phyloP scores from a whole-genome alignment of 2,113 vertebrate species.

The Rhinopomastus cyanomelas region DNA sequence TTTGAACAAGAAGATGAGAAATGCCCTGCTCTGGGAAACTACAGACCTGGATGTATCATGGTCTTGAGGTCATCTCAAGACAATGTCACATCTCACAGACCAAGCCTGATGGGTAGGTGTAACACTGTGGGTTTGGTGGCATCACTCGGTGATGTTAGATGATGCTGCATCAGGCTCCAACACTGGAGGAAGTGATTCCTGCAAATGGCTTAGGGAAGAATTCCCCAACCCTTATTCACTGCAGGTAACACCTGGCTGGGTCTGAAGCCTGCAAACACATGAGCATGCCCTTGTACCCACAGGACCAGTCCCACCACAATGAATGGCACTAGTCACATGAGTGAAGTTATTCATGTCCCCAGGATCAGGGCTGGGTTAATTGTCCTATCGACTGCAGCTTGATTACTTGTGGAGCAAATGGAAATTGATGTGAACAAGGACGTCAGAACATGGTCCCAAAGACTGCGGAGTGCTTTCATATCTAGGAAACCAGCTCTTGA shows the following conservation, averaged over 20 bases:
- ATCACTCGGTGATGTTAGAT: not conserved
- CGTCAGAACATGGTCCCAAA: not conserved
- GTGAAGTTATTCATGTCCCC: not conserved
- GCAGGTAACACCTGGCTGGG: not conserved
- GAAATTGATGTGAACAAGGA: not conserved
- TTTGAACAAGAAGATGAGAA: not conserved
- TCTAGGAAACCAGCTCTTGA: slow-evolving; percentile 8
- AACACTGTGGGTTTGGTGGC: not conserved
- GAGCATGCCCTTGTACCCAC: not conserved
- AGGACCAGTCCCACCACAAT: not conserved
- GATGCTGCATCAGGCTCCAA: rapidly evolving
- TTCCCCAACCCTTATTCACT: slow-evolving; percentile 27
- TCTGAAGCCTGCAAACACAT: not conserved
- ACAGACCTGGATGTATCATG: not conserved
- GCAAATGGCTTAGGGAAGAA: not conserved
- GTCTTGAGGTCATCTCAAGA: not conserved
- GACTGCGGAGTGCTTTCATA: not conserved
- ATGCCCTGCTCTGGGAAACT: not conserved
- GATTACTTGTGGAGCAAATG: not conserved
- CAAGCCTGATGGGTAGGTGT: not conserved
- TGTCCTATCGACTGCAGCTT: not conserved
- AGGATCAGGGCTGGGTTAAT: not conserved
- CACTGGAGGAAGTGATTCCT: slow-evolving; percentile 8
- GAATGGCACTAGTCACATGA: not conserved
- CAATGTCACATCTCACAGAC: not conserved